These are phyloP conservation scores for Notechis scutatus DNA, from an alignment of 2,113 vertebrate genomes.

Conservation along the genomic window DNA sequence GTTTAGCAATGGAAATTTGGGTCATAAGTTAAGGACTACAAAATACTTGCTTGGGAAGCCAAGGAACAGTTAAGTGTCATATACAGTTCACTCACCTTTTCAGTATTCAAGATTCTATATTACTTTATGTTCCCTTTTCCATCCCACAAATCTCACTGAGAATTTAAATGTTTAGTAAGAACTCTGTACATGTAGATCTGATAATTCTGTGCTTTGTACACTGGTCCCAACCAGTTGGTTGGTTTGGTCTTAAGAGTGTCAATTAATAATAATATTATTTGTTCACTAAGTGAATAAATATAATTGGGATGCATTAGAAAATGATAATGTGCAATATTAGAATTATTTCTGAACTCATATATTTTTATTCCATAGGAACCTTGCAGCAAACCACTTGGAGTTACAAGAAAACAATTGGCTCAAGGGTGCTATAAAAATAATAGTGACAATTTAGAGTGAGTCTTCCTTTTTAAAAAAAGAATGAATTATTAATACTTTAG, in stretches of 20 bases:
- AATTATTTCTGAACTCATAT: conserved; percentile 48
- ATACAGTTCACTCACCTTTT: neutral
- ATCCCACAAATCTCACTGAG: neutral
- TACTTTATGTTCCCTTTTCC: neutral
- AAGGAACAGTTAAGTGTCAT: neutral
- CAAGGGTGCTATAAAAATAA: conserved; percentile 54
- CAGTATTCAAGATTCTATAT: neutral
- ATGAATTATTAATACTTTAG: neutral
- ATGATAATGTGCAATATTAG: conserved; percentile 45
- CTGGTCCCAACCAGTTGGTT: neutral
- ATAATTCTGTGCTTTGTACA: neutral
- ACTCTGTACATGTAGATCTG: neutral
- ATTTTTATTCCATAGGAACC: conserved; percentile 41
- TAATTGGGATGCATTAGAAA: neutral
- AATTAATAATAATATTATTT: neutral
- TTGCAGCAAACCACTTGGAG: conserved; percentile 49
- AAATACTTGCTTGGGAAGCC: neutral
- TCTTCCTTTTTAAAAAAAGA: neutral
- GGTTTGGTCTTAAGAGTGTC: neutral
- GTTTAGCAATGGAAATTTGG: neutral
- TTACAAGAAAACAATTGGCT: conserved; percentile 56
- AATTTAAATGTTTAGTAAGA: neutral
- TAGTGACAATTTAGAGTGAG: conserved; percentile 65
- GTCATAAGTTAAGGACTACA: neutral
- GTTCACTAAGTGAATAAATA: neutral